Base-by-base conservation (phyloP, 2,797 vertebrate species). In the Scleropages formosus region DNA sequence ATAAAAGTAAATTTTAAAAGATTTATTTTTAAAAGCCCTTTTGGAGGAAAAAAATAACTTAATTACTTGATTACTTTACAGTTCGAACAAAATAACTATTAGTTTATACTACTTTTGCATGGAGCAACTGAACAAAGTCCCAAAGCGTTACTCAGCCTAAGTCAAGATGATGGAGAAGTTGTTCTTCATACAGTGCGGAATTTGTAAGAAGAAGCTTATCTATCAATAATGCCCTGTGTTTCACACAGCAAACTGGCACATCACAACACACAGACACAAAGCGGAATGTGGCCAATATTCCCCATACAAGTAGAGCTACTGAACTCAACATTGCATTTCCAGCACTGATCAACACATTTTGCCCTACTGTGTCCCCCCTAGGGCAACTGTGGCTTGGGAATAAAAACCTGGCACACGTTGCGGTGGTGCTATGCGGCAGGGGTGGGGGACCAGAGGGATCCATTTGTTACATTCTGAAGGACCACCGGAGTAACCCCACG, bases 211-310 rank as follows among this genome's bases (percentile, higher is more conserved):
- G 15, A 16, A 20, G n/a, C 18, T 1, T 18, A n/a, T 2, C n/a
- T 70, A 47, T 15, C n/a, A 26, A 24, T 18, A 75, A 60, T 68
- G 56, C 64, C 26, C 46, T 65, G 10, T 7, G 61, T 73, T 26
- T 68, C n/a, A 65, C 16, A 60, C 18, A 61, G 65, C 46, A 31
- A 11, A 60, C 63, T 39, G 24, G 22, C 10, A 24, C 60, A 49
- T 39, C 67, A 53, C 44, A 63, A 68, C 22, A 9, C 27, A 51
- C 75, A 82, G 65, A 81, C 79, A 82, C 22, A 81, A 80, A 51
- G 79, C 51, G 89, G 89, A 91, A 92, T 91, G 89, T 90, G 78
- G 86, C 81, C 72, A 81, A 82, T 15, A 58, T 81, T 73, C 80
- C 79, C 62, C 71, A 61, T 31, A 58, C 63, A 59, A 51, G 15